Base-by-base conservation (phyloP, 2,113 vertebrate genomes). In the Anthoscopus minutus region DNA sequence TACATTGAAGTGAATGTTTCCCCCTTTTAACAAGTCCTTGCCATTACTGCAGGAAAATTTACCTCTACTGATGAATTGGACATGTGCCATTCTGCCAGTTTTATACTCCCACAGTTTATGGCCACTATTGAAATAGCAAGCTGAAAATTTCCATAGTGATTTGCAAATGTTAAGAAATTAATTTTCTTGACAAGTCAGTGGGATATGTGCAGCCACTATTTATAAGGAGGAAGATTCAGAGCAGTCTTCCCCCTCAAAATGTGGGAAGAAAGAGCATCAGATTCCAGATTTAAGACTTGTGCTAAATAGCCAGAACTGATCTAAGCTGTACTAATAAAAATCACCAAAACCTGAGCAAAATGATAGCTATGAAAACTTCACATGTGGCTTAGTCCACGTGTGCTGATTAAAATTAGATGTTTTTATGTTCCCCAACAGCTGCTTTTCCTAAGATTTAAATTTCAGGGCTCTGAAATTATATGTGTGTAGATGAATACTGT, bases 91-190 rank as follows among this genome's bases (percentile, higher is more conserved):
- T 93, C 80, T 71, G 80, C 57, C 61, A 74, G 72, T 74, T 93
- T 93, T 88, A 62, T 67, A 74, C 23, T 80, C 47, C 64, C 47
- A 10, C 35, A 30, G 60, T 93, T 94, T 96, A 86, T 93, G 64
- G 31, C 79, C 31, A 45, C 28, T 71, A 35, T 35, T 92, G 67
- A 88, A 92, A 81, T 60, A 83, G 56, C 56, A 67, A 53, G n/a
- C 19, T 66, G 72, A 88, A 92, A 66, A 88, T 91, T 94, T 94
- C 81, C 67, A 38, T 67, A 92, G 94, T 84, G 76, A 88, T 92
- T 92, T 90, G 67, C 31, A 96, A 93, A 95, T 86, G 88, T 66
- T 86, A 93, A 92, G 71, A 83, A 58, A 94, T 92, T 92, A 62
- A 92, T 96, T 96, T 90, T 92, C 86, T 50, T 81, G 73, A 81